These are phyloP conservation scores for Cylas formicarius DNA, from an alignment of 1,140 invertebrate genomes.

Conservation along the genomic window DNA sequence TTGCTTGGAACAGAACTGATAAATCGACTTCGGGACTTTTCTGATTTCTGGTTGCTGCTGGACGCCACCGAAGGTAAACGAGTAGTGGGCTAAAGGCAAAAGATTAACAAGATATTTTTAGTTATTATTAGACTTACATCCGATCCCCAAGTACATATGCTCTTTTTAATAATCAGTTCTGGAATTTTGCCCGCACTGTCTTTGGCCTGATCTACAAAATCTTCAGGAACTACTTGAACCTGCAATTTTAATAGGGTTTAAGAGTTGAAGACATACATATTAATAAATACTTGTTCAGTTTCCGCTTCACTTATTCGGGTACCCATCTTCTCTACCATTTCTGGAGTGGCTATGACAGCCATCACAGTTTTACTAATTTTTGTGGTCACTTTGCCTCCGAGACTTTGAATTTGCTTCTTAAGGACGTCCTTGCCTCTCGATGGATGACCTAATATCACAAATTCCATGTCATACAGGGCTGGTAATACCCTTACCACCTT, in stretches of 20 bases:
- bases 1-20: slow-evolving; percentile 57
- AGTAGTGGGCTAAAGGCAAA: slow-evolving; percentile 44
- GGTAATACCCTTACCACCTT: slow-evolving; percentile 52
- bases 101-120: slow-evolving; percentile 1
- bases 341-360: slow-evolving; percentile 68
- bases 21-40: slow-evolving; percentile 58
- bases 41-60: slow-evolving; percentile 47
- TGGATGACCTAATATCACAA: slow-evolving; percentile 63
- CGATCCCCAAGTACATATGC: slow-evolving; percentile 75
- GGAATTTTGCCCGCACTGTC: slow-evolving; percentile 50
- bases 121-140: slow-evolving; percentile 50
- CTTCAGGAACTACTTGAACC: slow-evolving; percentile 66
- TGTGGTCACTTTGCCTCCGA: slow-evolving; percentile 67
- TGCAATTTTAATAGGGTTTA: slow-evolving; percentile 1
- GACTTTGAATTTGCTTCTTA: slow-evolving; percentile 59
- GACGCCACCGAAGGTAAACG: slow-evolving; percentile 49
- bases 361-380: slow-evolving; percentile 60
- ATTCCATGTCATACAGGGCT: slow-evolving; percentile 72
- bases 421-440: slow-evolving; percentile 54
- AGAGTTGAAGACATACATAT: too few relatives aligned
- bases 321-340: slow-evolving; percentile 62
- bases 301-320: slow-evolving; percentile 60
- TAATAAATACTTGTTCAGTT: slow-evolving; percentile 54
- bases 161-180: slow-evolving; percentile 62
- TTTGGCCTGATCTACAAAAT: slow-evolving; percentile 67